phyloP scores from a whole-genome alignment of 1,140 invertebrate genomes.

The Zeugodacus cucurbitae region DNA sequence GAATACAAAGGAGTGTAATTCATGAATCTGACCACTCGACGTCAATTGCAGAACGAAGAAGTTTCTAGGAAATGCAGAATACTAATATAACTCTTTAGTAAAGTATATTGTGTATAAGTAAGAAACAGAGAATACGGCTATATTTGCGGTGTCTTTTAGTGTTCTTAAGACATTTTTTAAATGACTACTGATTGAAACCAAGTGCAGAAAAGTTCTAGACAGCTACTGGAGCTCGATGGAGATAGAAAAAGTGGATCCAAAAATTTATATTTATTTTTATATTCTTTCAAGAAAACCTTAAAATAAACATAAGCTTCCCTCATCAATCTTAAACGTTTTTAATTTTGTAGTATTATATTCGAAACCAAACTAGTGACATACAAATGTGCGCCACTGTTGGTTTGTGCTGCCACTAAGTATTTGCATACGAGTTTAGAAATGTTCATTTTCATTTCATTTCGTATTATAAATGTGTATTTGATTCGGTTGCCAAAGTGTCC shows the following conservation, averaged over 20 bases:
- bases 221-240: no score
- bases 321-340: no score
- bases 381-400: background rate
- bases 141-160: background rate
- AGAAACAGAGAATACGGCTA: background rate
- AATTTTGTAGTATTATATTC: no score
- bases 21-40: background rate
- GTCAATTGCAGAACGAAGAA: background rate
- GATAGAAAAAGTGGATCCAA: no score
- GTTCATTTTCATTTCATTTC: slow-evolving; percentile 11
- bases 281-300: no score
- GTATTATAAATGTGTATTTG: slow-evolving; percentile 6
- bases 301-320: no score
- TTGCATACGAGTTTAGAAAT: background rate
- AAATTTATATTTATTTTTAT: no score
- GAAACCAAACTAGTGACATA: no score
- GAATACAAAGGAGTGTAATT: background rate
- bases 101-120: background rate
- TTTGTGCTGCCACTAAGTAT: background rate
- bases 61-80: background rate
- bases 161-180: background rate
- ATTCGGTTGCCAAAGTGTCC: background rate
- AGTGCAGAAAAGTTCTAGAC: no score
- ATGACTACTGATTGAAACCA: no score
- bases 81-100: background rate